Evolutionary conservation across 2,888 invertebrate species (phyloP).

Genomic region (Metellina segmentata): DNA sequence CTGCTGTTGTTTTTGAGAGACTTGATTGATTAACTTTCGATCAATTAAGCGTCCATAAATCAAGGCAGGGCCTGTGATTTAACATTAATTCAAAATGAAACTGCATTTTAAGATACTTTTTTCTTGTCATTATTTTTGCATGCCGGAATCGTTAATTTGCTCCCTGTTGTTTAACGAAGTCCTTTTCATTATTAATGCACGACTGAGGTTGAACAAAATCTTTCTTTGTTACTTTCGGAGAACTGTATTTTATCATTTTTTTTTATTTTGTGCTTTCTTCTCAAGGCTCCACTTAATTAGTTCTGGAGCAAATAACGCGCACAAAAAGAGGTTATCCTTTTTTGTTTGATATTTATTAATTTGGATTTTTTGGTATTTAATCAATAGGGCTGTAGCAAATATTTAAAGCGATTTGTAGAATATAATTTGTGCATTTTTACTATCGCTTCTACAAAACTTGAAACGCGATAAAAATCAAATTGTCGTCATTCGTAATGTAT

Average conservation of each 20-base stretch:
- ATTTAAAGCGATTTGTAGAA: background rate
- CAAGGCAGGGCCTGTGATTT: conserved; percentile 52
- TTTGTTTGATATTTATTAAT: background rate
- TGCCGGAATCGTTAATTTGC: conserved; percentile 29
- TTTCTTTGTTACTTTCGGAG: conserved; percentile 31
- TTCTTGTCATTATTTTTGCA: conserved; percentile 57
- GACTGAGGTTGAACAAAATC: conserved; percentile 17
- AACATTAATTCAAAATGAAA: conserved; percentile 71
- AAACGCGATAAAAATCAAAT: no score
- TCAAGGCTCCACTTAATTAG: conserved; percentile 35
- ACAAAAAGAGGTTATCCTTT: background rate
- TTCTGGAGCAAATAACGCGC: conserved; percentile 41
- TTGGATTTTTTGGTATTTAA: conserved; percentile 1
- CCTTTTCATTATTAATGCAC: conserved; percentile 69
- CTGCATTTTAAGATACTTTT: conserved; percentile 37
- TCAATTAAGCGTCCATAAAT: conserved; percentile 73
- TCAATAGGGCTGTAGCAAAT: background rate
- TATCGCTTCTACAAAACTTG: no score
- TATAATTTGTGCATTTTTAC: conserved; percentile 3
- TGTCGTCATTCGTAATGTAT: no score
- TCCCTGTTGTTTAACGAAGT: conserved; percentile 57
- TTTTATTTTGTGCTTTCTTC: background rate
- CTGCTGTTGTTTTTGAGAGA: conserved; percentile 38
- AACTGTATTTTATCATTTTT: conserved; percentile 28
- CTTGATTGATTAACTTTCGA: conserved; percentile 72